Base-by-base conservation (phyloP, 2,888 invertebrate genomes). In the Odontothrips loti region DNA sequence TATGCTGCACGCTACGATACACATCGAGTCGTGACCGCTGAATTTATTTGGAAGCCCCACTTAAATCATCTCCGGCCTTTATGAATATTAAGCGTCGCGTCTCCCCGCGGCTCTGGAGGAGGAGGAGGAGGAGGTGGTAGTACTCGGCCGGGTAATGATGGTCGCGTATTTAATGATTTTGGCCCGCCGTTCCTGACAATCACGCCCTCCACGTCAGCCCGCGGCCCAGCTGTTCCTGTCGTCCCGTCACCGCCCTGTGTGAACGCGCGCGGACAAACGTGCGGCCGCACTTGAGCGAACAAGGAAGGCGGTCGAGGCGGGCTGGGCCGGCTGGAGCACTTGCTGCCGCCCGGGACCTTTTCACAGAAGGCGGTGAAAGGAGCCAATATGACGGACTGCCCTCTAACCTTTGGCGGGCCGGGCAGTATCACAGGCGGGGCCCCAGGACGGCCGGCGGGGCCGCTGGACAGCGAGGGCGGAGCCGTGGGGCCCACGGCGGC, bases 41-140 rank as follows among this genome's bases (percentile, higher is more conserved):
- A 75, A 75, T 75, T 75, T 75, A 75, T 75, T 75, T 75, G 68
- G 68, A 75, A 75, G 68, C 68, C 68, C 68, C 68, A 75, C 68
- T 75, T 75, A 75, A 75, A 75, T 75, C 68, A 75, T 75, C 68
- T 75, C 27, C 27, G 23, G 68, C 23, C 68, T 75, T 27, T 75
- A 75, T 75, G 68, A 75, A 75, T 75, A 75, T 75, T 75, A 75
- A 75, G 68, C 68, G 68, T 8, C 27, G 51, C 51, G n/a, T 17
- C 58, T 17, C 17, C 58, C 20, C 58, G 58, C 23, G 6, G 63
- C 63, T 20, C n/a, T n/a, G n/a, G 51, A 20, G 58, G 20, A 15
- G 58, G 17, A 58, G 20, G 15, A 15, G 6, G 58, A 15, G 58
- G 17, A 58, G 20, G 58, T 11, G 58, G 58, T 15, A 6, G 58